Evolutionary conservation across 2,888 invertebrate genomes (phyloP).

Genomic region (Poecilobothrus nobilitatus): DNA sequence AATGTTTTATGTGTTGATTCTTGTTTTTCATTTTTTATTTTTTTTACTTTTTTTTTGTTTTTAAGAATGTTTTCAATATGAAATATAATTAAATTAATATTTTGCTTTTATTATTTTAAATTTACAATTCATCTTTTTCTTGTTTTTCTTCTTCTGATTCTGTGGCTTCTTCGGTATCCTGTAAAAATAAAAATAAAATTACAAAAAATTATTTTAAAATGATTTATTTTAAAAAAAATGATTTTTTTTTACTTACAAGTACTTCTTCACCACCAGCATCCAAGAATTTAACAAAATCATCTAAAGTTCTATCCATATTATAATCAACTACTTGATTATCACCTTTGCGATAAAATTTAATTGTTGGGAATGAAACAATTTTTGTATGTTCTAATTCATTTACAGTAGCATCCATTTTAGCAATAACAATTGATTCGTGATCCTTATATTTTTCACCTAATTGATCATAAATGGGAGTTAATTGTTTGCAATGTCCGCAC

Average conservation of each 20-base stretch:
- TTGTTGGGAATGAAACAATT: slow-evolving; percentile 88
- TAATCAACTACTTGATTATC: slow-evolving; percentile 85
- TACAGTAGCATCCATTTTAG: slow-evolving; percentile 97
- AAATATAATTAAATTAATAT: not conserved
- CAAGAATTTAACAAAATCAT: slow-evolving; percentile 86
- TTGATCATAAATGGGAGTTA: slow-evolving; percentile 94
- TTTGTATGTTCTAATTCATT: slow-evolving; percentile 97
- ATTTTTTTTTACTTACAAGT: not conserved
- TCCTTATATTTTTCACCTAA: slow-evolving; percentile 88
- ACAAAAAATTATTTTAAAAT: not conserved
- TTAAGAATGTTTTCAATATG: slow-evolving; percentile 4
- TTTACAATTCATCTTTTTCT: slow-evolving; percentile 45
- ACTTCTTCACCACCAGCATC: slow-evolving; percentile 75
- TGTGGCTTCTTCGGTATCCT: slow-evolving; percentile 33
- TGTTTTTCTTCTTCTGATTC: slow-evolving; percentile 30
- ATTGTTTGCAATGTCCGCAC: slow-evolving; percentile 96
- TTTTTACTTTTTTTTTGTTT: not conserved
- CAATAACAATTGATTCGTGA: slow-evolving; percentile 74
- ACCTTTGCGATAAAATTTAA: slow-evolving; percentile 88
- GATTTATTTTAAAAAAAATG: not conserved
- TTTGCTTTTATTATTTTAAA: slow-evolving; percentile 16
- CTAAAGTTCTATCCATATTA: slow-evolving; percentile 90
- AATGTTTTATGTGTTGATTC: not conserved
- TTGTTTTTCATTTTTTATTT: too few species aligned
- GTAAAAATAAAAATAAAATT: slow-evolving; percentile 16